Evolutionary conservation across 2,888 invertebrate species (phyloP).

Genomic region (Dasysyrphus tricinctus): DNA sequence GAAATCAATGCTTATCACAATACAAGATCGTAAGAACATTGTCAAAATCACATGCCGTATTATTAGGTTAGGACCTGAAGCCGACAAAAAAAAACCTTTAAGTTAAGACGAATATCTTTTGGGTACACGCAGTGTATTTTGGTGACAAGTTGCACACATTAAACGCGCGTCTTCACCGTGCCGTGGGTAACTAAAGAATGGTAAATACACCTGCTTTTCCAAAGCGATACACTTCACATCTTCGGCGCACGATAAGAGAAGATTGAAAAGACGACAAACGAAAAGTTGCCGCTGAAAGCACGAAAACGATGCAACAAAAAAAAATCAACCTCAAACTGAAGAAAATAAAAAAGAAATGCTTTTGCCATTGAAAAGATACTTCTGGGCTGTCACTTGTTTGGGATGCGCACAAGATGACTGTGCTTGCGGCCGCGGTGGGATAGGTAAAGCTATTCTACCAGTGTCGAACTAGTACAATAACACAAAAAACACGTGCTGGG

Average conservation of each 20-base stretch:
- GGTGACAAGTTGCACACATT: conserved; percentile 66
- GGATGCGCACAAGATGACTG: conserved; percentile 56
- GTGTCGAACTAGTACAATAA: not conserved
- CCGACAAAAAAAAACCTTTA: conserved; percentile 34
- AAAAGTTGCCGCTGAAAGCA: conserved; percentile 72
- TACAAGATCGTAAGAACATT: conserved; percentile 9
- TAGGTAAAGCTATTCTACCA: conserved; percentile 11
- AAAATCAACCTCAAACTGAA: conserved; percentile 41
- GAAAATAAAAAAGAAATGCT: conserved; percentile 67
- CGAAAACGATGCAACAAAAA: conserved; percentile 30
- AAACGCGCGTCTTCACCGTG: conserved; percentile 83
- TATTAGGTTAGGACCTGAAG: conserved; percentile 47
- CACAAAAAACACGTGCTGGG: not conserved
- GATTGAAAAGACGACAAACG: conserved; percentile 77
- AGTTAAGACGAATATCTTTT: conserved; percentile 39
- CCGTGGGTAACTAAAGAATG: conserved; percentile 84
- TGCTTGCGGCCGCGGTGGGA: conserved; percentile 1
- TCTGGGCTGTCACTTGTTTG: conserved; percentile 60
- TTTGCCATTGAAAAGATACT: conserved; percentile 64
- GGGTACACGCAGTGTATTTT: conserved; percentile 61
- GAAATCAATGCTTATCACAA: conserved; percentile 24
- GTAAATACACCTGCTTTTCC: conserved; percentile 84
- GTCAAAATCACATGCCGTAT: not conserved
- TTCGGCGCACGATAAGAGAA: conserved; percentile 73
- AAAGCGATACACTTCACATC: conserved; percentile 84